Conservation (phyloP, 2,888 invertebrate species). For the Sesamia inferens region DNA sequence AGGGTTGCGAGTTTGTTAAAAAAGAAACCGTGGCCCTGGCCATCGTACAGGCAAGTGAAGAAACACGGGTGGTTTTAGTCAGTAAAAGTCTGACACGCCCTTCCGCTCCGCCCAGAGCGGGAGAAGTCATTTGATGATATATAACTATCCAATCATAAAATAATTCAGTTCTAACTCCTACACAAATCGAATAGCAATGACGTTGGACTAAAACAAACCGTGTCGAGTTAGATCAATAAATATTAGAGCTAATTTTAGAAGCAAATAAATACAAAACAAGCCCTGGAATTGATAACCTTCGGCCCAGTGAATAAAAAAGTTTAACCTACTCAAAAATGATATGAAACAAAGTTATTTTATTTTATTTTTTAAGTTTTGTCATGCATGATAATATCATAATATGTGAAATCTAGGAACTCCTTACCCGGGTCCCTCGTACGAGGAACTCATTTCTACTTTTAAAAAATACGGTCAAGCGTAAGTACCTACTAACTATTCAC, state of each 20-base stretch:
- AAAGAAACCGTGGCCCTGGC: too few relatives aligned
- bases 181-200: constrained; percentile 31
- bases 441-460: constrained; percentile 35
- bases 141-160: neutral
- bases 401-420: constrained; percentile 15
- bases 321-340: neutral
- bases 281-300: constrained; percentile 1
- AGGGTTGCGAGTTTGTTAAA: too few relatives aligned
- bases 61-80: too few relatives aligned
- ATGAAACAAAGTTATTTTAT: too few relatives aligned
- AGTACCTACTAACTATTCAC: constrained; percentile 60
- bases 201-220: constrained; percentile 4
- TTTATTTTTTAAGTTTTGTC: constrained; percentile 59
- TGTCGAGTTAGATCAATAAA: neutral
- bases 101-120: too few relatives aligned
- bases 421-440: constrained; percentile 16
- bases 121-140: too few relatives aligned
- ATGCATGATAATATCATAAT: constrained; percentile 15
- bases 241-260: neutral
- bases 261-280: constrained; percentile 7
- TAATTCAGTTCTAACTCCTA: constrained; percentile 17
- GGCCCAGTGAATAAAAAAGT: constrained; percentile 25
- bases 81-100: too few relatives aligned
- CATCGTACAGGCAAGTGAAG: too few relatives aligned
- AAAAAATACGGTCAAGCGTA: constrained; percentile 68